phyloP scores from a whole-genome alignment of 2,888 invertebrate genomes.

The Protophormia terraenovae region DNA sequence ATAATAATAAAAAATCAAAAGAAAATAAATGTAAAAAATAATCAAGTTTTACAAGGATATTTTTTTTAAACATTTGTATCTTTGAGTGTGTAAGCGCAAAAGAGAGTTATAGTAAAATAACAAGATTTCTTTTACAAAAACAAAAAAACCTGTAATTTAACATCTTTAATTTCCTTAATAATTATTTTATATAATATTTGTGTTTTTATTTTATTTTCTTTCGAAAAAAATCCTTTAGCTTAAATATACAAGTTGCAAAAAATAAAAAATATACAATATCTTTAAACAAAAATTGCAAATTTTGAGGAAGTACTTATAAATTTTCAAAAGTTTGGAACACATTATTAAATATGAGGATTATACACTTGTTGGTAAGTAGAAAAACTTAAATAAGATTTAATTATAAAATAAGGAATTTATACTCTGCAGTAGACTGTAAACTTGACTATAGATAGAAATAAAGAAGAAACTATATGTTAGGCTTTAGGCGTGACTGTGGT shows the following conservation, averaged over 20 bases:
- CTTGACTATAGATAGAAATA: no score
- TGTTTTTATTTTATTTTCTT: constrained; percentile 4
- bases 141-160: not conserved
- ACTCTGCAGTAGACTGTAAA: no score
- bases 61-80: not conserved
- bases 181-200: not conserved
- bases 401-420: no score
- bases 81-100: not conserved
- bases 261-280: not conserved
- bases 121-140: not conserved
- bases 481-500: no score
- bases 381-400: not conserved
- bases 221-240: not conserved
- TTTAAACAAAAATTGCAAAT: not conserved
- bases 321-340: not conserved
- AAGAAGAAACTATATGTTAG: no score
- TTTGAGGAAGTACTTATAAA: not conserved
- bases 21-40: not conserved
- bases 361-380: constrained; percentile 75
- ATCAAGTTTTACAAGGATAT: constrained; percentile 28
- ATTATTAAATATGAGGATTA: constrained; percentile 73
- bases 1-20: not conserved
- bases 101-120: not conserved
- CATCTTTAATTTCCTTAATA: not conserved
- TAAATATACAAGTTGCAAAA: not conserved